Evolutionary conservation across 2,888 invertebrate species (phyloP), one percentile per base, ranked within the genome.

Genomic region (Limulus polyphemus): DNA sequence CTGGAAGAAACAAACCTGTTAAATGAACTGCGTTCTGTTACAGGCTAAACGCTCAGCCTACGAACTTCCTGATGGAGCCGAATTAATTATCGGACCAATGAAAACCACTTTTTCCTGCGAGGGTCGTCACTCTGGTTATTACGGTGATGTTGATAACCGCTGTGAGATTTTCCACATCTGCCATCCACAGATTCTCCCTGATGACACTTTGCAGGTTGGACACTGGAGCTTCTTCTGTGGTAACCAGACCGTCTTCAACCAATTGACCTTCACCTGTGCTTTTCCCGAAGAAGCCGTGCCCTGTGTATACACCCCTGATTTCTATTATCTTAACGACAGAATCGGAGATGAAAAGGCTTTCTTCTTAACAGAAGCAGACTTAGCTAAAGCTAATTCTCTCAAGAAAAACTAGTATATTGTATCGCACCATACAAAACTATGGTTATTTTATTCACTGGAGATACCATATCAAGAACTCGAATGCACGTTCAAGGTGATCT

Each of bases 61-160:
- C 49, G 17, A 52, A 13, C 57, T 65, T 7, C 65, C 65, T 12
- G 63, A 65, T 48, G 65, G 65, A 12, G 65, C 65, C 11, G 77
- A 79, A 51, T 60, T 70, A 32, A 66, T 72, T 10, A 67, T 73
- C 14, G 69, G 70, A 14, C 73, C 72, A 52, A 70, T 72, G 50
- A 69, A 68, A 50, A 66, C 67, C n/a, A 72, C 72, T 47, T 69
- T 74, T 64, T 71, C 71, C 46, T 72, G 70, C 47, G 71, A 72
- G n/a, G 70, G 70, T 11, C 67, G 67, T 51, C 55, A 57, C 10
- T 61, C 64, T 52, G 69, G 69, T 2, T 69, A 69, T 57, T 69
- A 69, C 55, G 69, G 69, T 10, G 69, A 69, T 54, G 61, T 63
- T 4, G 68, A 67, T 59, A 68, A 67, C 58, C 63, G 65, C 59